Percentiles rank a stretch among this genome's conserved stretches.
phyloP scores from a whole-genome alignment of 2,113 vertebrate genomes.

The Spilogale gracilis region DNA sequence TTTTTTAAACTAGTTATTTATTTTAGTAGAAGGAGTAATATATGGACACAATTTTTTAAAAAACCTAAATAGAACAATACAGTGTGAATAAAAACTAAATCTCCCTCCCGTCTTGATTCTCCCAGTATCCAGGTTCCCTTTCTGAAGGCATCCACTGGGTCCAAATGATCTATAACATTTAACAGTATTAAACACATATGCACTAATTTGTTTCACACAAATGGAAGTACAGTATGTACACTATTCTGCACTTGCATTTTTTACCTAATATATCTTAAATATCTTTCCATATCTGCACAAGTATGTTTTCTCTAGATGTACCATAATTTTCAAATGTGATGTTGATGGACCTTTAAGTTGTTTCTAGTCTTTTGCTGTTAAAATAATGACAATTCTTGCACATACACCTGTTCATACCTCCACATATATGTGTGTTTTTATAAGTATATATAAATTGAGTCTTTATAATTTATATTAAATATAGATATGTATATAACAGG shows the following conservation, averaged over 20 bases:
- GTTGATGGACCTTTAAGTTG: neutral
- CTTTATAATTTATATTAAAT: neutral
- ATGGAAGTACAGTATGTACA: neutral
- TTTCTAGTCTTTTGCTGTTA: conserved; percentile 50
- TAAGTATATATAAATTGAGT: neutral
- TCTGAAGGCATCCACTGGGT: neutral
- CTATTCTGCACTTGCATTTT: neutral
- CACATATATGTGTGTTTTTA: neutral
- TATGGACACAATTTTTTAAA: neutral
- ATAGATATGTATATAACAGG: neutral
- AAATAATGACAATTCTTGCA: neutral
- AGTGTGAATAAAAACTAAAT: conserved; percentile 14
- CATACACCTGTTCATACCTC: neutral
- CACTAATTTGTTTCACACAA: neutral
- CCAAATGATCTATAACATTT: neutral
- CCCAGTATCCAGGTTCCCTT: neutral
- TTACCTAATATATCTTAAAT: neutral
- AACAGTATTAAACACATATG: neutral
- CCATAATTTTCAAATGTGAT: neutral
- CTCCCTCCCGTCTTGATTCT: neutral
- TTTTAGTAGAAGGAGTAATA: neutral
- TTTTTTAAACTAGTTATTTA: neutral
- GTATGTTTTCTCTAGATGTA: neutral
- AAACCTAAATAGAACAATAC: neutral
- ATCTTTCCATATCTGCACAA: neutral